These are phyloP conservation scores for Octopus bimaculoides DNA, from an alignment of 1,140 invertebrate genomes.

Conservation along the genomic window DNA sequence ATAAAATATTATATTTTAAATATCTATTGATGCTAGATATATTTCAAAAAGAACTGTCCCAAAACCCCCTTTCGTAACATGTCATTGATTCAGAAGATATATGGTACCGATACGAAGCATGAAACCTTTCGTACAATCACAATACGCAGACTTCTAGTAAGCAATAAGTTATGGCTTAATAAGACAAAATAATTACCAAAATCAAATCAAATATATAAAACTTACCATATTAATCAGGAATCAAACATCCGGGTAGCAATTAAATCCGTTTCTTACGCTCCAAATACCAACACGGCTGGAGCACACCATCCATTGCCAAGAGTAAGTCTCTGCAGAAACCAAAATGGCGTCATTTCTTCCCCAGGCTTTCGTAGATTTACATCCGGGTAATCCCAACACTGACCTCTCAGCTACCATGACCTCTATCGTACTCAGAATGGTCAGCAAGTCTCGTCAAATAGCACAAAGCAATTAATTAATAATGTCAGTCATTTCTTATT, in stretches of 20 bases:
- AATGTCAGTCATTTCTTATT: too few species aligned
- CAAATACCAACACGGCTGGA: constrained; percentile 1
- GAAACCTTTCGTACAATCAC: too few species aligned
- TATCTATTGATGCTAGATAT: too few species aligned
- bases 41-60: too few species aligned
- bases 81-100: too few species aligned
- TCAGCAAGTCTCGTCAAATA: background rate
- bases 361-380: constrained; percentile 1
- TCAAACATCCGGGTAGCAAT: constrained; percentile 10
- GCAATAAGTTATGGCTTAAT: too few species aligned
- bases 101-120: too few species aligned
- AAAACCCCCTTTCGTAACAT: too few species aligned
- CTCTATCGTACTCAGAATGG: background rate
- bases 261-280: constrained; percentile 6
- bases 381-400: constrained; percentile 9
- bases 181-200: background rate
- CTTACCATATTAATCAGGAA: constrained; percentile 4
- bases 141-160: too few species aligned
- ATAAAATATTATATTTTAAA: too few species aligned
- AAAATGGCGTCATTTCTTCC: constrained; percentile 11
- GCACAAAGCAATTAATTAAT: background rate
- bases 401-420: constrained; percentile 2
- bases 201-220: background rate
- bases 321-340: background rate
- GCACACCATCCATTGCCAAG: background rate